Evolutionary conservation across 1,140 invertebrate genomes (phyloP).

Genomic region (Diachasmimorpha longicaudata): DNA sequence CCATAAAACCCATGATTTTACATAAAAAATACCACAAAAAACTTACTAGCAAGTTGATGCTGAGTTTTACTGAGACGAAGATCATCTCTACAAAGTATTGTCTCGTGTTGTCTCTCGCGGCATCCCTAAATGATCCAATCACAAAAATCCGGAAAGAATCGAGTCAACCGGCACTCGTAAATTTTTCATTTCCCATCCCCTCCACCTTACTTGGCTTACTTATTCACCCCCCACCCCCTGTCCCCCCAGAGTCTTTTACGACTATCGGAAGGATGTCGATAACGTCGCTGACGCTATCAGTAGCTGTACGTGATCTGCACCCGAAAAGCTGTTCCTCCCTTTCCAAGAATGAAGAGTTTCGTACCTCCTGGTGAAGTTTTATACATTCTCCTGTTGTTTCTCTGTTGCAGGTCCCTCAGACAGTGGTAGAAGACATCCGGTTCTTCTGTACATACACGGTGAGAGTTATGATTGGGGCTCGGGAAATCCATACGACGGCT

Average conservation of each 20-base stretch:
- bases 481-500: conserved; percentile 94
- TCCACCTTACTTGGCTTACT: not conserved
- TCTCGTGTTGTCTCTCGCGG: too few species aligned
- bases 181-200: not conserved
- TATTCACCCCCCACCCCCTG: not conserved
- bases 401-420: conserved; percentile 56
- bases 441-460: conserved; percentile 92
- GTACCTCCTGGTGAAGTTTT: not conserved
- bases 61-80: too few species aligned
- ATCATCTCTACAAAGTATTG: too few species aligned
- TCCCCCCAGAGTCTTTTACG: conserved; percentile 3
- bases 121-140: too few species aligned
- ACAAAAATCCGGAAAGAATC: not conserved
- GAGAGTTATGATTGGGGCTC: conserved; percentile 95
- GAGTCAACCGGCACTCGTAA: not conserved
- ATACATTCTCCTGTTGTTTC: not conserved
- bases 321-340: not conserved
- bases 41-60: too few species aligned
- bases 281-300: not conserved
- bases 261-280: conserved; percentile 5
- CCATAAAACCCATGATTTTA: too few species aligned
- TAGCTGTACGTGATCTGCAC: not conserved
- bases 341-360: not conserved
- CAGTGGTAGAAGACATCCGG: conserved; percentile 74
- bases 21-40: too few species aligned